Conservation (phyloP, 1,140 invertebrate genomes). For the Pogonus chalceus region DNA sequence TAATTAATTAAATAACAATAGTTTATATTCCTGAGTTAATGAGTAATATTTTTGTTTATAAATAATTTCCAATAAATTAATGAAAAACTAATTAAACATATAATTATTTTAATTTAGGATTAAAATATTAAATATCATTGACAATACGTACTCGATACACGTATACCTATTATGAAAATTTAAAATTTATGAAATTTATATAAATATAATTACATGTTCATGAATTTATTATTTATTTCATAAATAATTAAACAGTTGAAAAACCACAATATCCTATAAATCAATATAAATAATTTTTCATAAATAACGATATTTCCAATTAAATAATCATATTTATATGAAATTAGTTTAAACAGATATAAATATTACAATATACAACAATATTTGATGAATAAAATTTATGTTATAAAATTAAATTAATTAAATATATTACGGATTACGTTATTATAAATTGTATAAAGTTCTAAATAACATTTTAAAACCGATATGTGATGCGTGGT, state of each 20-base stretch:
- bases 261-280: not conserved
- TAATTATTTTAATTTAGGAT: no score
- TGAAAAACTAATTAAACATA: no score
- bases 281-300: not conserved
- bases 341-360: not conserved
- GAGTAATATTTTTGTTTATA: no score
- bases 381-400: not conserved
- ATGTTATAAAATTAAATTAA: constrained; percentile 3
- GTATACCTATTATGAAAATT: no score
- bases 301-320: not conserved
- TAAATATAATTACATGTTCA: not conserved
- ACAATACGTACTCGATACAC: no score
- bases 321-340: not conserved
- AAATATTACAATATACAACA: not conserved
- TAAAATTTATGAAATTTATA: no score
- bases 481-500: not conserved
- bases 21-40: no score
- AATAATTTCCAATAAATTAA: no score
- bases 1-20: no score
- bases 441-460: not conserved
- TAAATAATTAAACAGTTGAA: not conserved
- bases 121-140: no score
- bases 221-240: not conserved
- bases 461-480: constrained; percentile 1
- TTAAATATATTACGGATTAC: constrained; percentile 1